A percentile compares a stretch with the other conserved stretches of the same genome.
These are phyloP conservation scores for Sitodiplosis mosellana DNA, from an alignment of 1,140 invertebrate species.

Conservation along the genomic window DNA sequence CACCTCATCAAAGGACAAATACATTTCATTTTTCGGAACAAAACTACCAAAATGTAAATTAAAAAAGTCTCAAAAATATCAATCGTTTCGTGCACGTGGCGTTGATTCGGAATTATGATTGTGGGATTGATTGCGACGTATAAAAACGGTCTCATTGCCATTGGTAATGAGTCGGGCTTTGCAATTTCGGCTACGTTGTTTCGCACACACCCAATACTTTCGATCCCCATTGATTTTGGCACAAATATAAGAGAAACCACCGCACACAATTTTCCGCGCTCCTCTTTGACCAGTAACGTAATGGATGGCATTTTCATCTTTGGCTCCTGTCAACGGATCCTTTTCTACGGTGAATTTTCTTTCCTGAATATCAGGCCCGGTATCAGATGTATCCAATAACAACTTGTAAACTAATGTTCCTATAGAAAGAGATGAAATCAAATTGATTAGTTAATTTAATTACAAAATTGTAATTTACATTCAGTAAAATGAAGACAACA, in stretches of 20 bases:
- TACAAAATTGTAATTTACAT: too few species aligned
- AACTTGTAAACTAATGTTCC: too few species aligned
- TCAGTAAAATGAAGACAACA: background rate
- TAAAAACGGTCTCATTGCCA: slow-evolving; percentile 6
- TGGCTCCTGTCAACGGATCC: too few species aligned
- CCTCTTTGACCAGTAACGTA: slow-evolving; percentile 10
- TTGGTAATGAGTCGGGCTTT: slow-evolving; percentile 12
- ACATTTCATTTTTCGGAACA: background rate
- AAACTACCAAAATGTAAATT: background rate
- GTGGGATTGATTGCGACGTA: slow-evolving; percentile 7
- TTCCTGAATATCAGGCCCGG: too few species aligned
- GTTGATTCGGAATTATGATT: slow-evolving; percentile 5
- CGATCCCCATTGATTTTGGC: slow-evolving; percentile 8
- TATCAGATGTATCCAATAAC: too few species aligned
- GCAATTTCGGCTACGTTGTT: slow-evolving; percentile 10
- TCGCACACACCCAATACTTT: slow-evolving; percentile 13
- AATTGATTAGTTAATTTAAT: too few species aligned
- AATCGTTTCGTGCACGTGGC: too few species aligned
- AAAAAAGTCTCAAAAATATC: too few species aligned
- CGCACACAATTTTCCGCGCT: slow-evolving; percentile 8
- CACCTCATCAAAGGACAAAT: background rate
- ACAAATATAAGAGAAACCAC: slow-evolving; percentile 10
- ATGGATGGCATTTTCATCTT: background rate
- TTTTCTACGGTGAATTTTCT: too few species aligned
- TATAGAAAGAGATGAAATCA: slow-evolving; percentile 3